These are phyloP conservation scores for Onchidella celtica DNA, from an alignment of 2,888 invertebrate genomes.

Conservation along the genomic window DNA sequence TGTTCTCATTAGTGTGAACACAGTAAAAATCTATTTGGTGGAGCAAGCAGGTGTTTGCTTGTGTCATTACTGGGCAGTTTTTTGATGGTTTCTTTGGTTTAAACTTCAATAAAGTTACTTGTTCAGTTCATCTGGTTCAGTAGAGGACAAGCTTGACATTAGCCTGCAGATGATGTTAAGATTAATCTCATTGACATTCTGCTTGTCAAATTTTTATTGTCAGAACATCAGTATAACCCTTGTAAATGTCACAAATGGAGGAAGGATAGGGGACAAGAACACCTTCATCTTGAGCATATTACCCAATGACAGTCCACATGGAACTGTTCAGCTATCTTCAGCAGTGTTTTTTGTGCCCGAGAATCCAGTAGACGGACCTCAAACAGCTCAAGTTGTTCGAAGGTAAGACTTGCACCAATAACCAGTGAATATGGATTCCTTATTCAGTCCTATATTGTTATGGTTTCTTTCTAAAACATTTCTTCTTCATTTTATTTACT, in stretches of 20 bases:
- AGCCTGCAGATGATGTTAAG: too few relatives aligned
- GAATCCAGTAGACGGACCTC: constrained; percentile 57
- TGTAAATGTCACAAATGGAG: constrained; percentile 67
- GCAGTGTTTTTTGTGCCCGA: constrained; percentile 63
- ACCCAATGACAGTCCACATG: constrained; percentile 78
- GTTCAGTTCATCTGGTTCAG: too few relatives aligned
- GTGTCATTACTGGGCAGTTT: too few relatives aligned
- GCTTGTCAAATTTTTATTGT: too few relatives aligned
- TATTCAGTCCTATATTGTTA: background rate
- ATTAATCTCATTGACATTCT: too few relatives aligned
- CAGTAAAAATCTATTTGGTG: too few relatives aligned
- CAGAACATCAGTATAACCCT: constrained; percentile 72
- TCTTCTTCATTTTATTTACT: background rate
- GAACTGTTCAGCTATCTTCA: constrained; percentile 67
- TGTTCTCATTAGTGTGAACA: too few relatives aligned
- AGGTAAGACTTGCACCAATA: constrained; percentile 70
- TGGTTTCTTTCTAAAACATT: background rate
- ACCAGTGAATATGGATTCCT: too few relatives aligned
- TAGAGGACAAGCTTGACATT: too few relatives aligned
- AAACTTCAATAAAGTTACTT: too few relatives aligned
- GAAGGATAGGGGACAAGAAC: constrained; percentile 63
- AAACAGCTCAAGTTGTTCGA: constrained; percentile 66
- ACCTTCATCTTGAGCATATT: constrained; percentile 68
- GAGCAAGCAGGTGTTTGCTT: too few relatives aligned
- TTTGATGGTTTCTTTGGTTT: too few relatives aligned